These are phyloP conservation scores for Nothocercus julius DNA, from an alignment of 2,113 vertebrate species.

Conservation along the genomic window DNA sequence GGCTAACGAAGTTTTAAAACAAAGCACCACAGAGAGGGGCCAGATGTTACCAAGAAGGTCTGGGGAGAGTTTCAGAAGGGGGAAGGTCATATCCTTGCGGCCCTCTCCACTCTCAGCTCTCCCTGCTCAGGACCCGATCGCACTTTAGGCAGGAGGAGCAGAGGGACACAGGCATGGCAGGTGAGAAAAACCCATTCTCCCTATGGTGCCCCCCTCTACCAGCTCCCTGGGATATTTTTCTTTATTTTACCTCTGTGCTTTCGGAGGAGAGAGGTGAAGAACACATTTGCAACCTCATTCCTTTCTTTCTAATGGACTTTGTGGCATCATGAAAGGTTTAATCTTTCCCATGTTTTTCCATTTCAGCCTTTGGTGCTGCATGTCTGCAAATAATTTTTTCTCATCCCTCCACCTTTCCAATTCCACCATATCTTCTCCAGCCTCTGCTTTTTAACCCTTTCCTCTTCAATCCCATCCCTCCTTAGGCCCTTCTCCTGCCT, in stretches of 20 bases:
- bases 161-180: background rate
- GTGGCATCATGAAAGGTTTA: background rate
- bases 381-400: background rate
- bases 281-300: background rate
- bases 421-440: background rate
- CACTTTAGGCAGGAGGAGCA: background rate
- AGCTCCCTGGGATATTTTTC: background rate
- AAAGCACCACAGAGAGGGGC: background rate
- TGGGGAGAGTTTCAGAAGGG: background rate
- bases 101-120: background rate
- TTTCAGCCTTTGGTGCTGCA: background rate
- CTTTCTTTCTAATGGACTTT: background rate
- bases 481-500: background rate
- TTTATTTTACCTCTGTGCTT: background rate
- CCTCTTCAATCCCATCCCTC: background rate
- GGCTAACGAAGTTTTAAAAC: background rate
- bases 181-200: background rate
- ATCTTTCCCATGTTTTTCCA: background rate
- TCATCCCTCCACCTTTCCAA: background rate
- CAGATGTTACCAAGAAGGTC: background rate
- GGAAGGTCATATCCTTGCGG: background rate
- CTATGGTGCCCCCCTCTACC: rapidly evolving
- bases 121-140: background rate
- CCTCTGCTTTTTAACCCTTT: background rate
- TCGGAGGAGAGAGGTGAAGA: background rate